Percentiles rank a stretch among this genome's conserved stretches.
Evolutionary conservation across 2,113 vertebrate genomes (phyloP).

Genomic region (Tichodroma muraria): DNA sequence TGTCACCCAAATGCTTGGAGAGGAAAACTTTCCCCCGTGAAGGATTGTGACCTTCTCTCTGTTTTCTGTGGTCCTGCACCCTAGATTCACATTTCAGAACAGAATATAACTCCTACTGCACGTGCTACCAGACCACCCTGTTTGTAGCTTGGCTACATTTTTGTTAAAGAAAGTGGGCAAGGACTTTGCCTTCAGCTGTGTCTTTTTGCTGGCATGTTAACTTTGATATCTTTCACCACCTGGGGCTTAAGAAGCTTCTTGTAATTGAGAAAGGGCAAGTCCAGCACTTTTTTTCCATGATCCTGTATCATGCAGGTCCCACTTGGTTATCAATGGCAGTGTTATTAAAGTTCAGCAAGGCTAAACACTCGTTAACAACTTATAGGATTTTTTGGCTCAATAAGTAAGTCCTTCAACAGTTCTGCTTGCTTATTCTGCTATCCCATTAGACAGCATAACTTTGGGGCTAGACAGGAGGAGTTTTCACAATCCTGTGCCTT

Average conservation of each 20-base stretch:
- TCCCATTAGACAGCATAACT: not conserved
- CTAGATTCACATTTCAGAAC: not conserved
- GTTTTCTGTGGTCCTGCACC: not conserved
- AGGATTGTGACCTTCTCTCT: not conserved
- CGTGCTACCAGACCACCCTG: not conserved
- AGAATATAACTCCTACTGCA: not conserved
- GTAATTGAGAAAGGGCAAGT: not conserved
- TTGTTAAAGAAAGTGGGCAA: not conserved
- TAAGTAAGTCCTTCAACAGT: conserved; percentile 31
- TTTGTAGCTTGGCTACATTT: not conserved
- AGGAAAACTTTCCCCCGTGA: not conserved
- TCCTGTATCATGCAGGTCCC: not conserved
- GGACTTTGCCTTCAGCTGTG: not conserved
- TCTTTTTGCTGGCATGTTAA: not conserved
- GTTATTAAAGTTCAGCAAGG: not conserved
- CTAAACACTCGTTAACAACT: not conserved
- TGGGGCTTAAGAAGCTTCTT: not conserved
- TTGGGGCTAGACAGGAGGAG: not conserved
- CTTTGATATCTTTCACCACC: not conserved
- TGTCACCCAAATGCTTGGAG: not conserved
- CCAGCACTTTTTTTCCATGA: not conserved
- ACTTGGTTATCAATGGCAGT: conserved; percentile 5
- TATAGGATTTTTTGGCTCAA: not conserved
- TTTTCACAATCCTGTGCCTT: not conserved
- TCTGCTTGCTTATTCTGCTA: not conserved